Evolutionary conservation across 2,888 invertebrate species (phyloP), one percentile per base, ranked within the genome.

Genomic region (Caenorhabditis japonica): DNA sequence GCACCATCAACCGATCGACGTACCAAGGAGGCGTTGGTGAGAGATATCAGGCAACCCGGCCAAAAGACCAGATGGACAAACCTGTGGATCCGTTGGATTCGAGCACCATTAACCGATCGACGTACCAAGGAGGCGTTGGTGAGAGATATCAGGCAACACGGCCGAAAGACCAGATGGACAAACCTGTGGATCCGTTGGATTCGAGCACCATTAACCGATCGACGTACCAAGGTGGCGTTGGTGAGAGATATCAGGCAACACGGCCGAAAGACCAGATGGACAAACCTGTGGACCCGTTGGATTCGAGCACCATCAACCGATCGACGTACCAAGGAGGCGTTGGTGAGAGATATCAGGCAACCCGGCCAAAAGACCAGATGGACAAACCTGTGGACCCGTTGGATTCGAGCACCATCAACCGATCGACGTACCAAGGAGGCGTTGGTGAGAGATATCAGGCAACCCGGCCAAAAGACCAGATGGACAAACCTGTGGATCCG

Each of bases 1-100:
- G 17, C 21, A 59, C 59, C 25, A 49, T 59, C 59, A 59, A 59
- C 17, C 23, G 59, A 30, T 17, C 27, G 0, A 59, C 59, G 5
- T 59, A 59, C 49, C 59, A 59, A 59, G 59, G 59, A 15, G 59
- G 59, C 1, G 30, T 36, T 27, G 59, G 49, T 3, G 59, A 59
- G 13, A 47, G 59, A 38, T 59, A 39, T 30, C 46, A 44, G n/a
- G 38, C 59, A 13, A 39, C 38, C 4, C 21, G 59, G 5, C 59
- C 59, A 7, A 59, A 59, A 21, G 59, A 59, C 49, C 17, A 17
- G 17, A 23, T 59, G 17, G 59, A 59, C 27, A 36, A 38, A 36
- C 49, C 59, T 15, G 49, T 15, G 17, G 59, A 59, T 30, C 21
- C 49, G 3, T 7, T 59, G 2, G 59, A 59, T 27, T 44, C 44